Conservation (phyloP, 2,797 vertebrate species). For the Octomys mimax region DNA sequence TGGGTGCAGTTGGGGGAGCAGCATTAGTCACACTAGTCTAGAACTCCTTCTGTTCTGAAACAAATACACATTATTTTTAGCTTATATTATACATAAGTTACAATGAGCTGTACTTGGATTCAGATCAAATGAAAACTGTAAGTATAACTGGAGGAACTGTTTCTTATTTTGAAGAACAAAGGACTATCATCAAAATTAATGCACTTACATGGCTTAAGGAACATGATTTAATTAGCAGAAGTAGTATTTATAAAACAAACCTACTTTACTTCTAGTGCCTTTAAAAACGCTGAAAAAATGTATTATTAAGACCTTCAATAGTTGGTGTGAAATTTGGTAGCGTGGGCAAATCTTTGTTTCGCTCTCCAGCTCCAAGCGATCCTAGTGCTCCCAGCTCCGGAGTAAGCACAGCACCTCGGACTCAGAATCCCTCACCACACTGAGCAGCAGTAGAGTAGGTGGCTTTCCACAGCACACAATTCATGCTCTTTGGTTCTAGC, state of each 20-base stretch:
- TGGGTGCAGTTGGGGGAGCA: constrained; percentile 53
- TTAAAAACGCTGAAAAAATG: neutral
- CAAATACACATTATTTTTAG: constrained; percentile 82
- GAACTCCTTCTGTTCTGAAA: constrained; percentile 80
- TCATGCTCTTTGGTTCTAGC: neutral
- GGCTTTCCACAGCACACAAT: neutral
- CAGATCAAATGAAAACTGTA: constrained; percentile 69
- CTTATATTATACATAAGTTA: constrained; percentile 73
- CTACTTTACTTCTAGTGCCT: neutral
- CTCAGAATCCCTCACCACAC: neutral
- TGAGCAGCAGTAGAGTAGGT: neutral
- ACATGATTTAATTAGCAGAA: constrained; percentile 64
- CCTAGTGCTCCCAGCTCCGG: too few species aligned
- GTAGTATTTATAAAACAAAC: constrained; percentile 18
- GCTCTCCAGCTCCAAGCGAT: neutral
- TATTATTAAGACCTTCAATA: neutral
- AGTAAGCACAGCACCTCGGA: neutral
- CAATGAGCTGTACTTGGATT: constrained; percentile 76
- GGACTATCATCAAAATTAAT: constrained; percentile 57
- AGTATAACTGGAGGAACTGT: constrained; percentile 52
- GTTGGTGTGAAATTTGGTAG: neutral
- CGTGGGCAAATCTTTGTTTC: neutral
- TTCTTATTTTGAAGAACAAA: constrained; percentile 66
- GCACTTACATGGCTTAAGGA: constrained; percentile 49
- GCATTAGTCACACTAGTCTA: constrained; percentile 76